Evolutionary conservation across 1,140 invertebrate species (phyloP), one percentile per base, ranked within the genome.

Genomic region (Zaprionus tsacasi): DNA sequence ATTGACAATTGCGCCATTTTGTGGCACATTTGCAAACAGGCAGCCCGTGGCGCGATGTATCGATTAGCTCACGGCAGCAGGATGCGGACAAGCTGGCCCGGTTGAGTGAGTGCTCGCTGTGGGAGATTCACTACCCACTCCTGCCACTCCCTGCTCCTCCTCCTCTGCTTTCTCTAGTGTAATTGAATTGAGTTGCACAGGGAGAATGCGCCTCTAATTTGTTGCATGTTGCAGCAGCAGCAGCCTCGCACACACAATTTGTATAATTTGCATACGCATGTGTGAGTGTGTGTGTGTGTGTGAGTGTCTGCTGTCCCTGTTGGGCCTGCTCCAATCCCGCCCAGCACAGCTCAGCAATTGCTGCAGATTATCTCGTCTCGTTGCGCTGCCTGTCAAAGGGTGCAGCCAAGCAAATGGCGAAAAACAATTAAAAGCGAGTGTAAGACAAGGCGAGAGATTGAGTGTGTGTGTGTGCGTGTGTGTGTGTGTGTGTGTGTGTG

Each of bases 1-100:
- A 88, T 88, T 88, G 85, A 88, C 85, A 88, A 88, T 88, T 88
- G 85, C 78, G 81, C 85, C 85, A 86, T 86, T 86, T 86, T 86
- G 82, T 86, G 82, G 82, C 82, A 86, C 78, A 78, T 81, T 81
- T 86, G 82, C 82, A 82, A 81, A 78, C 75, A 83, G 81, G 48
- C 70, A 40, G 56, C 80, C 85, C 70, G 78, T 43, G 61, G 81
- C 35, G 81, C 66, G 50, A 40, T 85, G 85, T 85, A 89, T 88
- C 78, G 85, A 88, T 89, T 88, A 85, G 85, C 75, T 76, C 50
- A 81, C 60, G 78, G 65, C 78, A 81, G 7, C 33, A 8, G 81
- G 73, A 79, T 64, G 65, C 55, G 64, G 54, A 21, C 21, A 2
- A 66, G 70, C 76, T 86, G 82, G n/a, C 40, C 7, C n/a, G 40